phyloP scores from a whole-genome alignment of 2,888 invertebrate genomes.

The Agrotis clavis region DNA sequence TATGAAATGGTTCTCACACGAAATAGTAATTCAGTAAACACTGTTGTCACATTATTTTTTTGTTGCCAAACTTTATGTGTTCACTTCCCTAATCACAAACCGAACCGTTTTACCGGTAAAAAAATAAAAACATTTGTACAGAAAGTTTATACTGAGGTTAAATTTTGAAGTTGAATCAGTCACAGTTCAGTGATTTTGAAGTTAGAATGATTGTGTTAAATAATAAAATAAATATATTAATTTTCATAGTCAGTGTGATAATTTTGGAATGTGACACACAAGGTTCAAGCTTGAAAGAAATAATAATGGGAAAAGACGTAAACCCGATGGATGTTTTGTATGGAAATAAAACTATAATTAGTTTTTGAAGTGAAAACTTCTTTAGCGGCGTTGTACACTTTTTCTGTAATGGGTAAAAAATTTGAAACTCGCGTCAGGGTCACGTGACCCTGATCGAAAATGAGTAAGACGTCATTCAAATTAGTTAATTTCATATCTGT shows the following conservation, averaged over 20 bases:
- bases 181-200: background rate
- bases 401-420: no score
- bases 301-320: background rate
- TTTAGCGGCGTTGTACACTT: no score
- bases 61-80: slow-evolving; percentile 29
- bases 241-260: background rate
- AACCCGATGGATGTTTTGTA: background rate
- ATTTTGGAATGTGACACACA: slow-evolving; percentile 18
- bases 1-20: background rate
- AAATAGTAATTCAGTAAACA: background rate
- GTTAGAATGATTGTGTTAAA: slow-evolving; percentile 11
- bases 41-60: background rate
- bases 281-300: background rate
- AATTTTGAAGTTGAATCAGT: background rate
- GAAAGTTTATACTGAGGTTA: background rate
- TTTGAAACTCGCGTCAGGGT: no score
- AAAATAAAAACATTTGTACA: slow-evolving; percentile 29
- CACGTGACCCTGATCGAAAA: no score
- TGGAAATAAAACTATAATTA: slow-evolving; percentile 19
- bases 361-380: no score
- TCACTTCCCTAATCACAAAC: slow-evolving; percentile 11
- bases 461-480: no score
- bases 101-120: background rate
- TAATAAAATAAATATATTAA: background rate
- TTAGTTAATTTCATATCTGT: no score